These are phyloP conservation scores for Periophthalmus modestus DNA, from an alignment of 2,113 vertebrate genomes.

Conservation along the genomic window DNA sequence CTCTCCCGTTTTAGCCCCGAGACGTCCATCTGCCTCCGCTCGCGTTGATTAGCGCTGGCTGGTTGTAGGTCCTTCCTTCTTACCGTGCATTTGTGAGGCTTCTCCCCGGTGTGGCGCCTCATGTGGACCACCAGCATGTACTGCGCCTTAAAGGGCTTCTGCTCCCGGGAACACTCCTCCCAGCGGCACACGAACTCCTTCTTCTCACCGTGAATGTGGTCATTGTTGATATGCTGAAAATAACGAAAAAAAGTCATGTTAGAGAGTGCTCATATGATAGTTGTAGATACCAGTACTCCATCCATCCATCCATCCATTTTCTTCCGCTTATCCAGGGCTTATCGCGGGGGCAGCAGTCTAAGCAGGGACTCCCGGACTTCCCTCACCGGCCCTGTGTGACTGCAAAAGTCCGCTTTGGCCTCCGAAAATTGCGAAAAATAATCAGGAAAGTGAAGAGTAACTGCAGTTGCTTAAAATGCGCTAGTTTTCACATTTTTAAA, in stretches of 20 bases:
- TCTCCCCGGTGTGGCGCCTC: conserved; percentile 95
- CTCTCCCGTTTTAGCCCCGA: neutral
- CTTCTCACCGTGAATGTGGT: conserved; percentile 98
- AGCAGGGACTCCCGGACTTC: no score
- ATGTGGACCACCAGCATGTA: conserved; percentile 99
- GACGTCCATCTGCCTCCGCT: neutral
- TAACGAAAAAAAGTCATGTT: conserved; percentile 4
- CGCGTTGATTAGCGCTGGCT: neutral
- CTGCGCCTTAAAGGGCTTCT: conserved; percentile 99
- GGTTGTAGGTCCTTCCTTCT: conserved; percentile 49
- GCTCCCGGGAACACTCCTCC: conserved; percentile 93
- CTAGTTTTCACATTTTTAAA: no score
- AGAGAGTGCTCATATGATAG: no score
- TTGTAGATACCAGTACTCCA: no score
- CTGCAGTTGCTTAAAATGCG: no score
- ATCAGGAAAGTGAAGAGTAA: no score
- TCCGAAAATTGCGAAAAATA: no score
- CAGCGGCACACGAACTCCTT: conserved; percentile 99
- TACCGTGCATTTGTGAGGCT: conserved; percentile 98
- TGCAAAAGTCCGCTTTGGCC: no score
- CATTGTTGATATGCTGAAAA: conserved; percentile 95
- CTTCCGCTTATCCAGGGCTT: no score
- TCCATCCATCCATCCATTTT: no score
- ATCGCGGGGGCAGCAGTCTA: no score
- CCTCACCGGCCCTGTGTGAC: no score